These are phyloP conservation scores for Sciurus niger DNA, from an alignment of 2,113 vertebrate species.

Conservation along the genomic window DNA sequence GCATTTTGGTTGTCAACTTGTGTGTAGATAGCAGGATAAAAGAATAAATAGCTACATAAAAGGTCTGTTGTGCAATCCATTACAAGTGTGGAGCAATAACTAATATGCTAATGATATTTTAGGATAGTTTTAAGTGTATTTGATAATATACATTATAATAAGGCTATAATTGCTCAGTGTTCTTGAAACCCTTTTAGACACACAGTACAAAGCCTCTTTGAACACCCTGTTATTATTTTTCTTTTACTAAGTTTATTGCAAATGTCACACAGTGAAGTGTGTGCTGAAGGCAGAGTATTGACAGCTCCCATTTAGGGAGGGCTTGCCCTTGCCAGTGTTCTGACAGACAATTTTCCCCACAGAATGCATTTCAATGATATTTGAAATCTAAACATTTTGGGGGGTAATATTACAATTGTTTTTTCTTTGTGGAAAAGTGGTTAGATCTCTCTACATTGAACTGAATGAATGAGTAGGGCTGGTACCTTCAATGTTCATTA, in stretches of 20 bases:
- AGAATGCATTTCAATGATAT: constrained; percentile 61
- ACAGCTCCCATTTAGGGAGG: constrained; percentile 46
- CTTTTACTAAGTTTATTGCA: constrained; percentile 67
- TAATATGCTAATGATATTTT: constrained; percentile 59
- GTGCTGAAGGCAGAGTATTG: constrained; percentile 34
- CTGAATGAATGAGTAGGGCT: background rate
- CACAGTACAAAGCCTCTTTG: background rate
- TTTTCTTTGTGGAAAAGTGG: constrained; percentile 59
- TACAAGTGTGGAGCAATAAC: constrained; percentile 20
- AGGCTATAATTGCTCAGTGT: constrained; percentile 7
- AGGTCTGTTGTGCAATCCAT: background rate
- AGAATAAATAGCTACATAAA: constrained; percentile 4
- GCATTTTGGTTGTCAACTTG: background rate
- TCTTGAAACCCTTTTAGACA: constrained; percentile 70
- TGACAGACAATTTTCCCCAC: constrained; percentile 46
- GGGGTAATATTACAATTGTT: constrained; percentile 38
- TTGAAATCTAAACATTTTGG: constrained; percentile 48
- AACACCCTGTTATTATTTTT: constrained; percentile 67
- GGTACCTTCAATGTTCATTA: constrained; percentile 4
- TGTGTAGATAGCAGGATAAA: background rate
- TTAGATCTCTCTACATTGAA: background rate
- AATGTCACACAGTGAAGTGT: constrained; percentile 5
- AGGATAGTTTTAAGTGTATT: constrained; percentile 27
- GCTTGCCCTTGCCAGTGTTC: constrained; percentile 57
- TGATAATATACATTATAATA: constrained; percentile 58